A percentile compares a stretch with the other conserved stretches of the same genome.
phyloP scores from a whole-genome alignment of 2,888 invertebrate genomes.

The Matsumyia berberina region DNA sequence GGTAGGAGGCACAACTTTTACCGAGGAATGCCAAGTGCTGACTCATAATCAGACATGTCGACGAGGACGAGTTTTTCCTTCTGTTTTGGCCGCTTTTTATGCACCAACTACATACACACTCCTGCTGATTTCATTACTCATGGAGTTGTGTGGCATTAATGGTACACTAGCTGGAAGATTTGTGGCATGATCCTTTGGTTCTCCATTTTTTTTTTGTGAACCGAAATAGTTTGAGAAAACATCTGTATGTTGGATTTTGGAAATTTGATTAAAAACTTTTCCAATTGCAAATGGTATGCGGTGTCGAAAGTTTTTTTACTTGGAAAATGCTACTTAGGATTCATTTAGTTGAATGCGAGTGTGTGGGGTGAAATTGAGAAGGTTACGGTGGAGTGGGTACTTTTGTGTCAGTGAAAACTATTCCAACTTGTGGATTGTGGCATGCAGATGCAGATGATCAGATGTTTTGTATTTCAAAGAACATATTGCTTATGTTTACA shows the following conservation, averaged over 20 bases:
- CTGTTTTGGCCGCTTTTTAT: conserved; percentile 37
- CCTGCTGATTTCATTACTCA: conserved; percentile 66
- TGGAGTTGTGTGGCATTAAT: conserved; percentile 45
- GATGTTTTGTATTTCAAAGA: not conserved
- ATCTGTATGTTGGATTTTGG: conserved; percentile 47
- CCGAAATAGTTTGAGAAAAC: conserved; percentile 10
- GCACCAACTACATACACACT: conserved; percentile 52
- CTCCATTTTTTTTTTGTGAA: not conserved
- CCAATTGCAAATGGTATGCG: conserved; percentile 29
- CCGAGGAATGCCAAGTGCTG: conserved; percentile 53
- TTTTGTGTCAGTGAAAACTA: not conserved
- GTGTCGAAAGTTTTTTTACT: conserved; percentile 1
- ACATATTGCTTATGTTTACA: conserved; percentile 3
- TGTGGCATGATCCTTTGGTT: conserved; percentile 42
- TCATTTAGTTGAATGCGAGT: not conserved
- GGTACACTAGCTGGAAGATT: conserved; percentile 22
- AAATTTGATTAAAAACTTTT: conserved; percentile 71
- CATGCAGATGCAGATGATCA: not conserved
- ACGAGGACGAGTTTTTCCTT: not conserved
- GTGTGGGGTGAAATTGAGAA: conserved; percentile 7
- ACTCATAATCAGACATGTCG: conserved; percentile 58
- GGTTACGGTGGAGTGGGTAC: not conserved
- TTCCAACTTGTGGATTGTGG: not conserved
- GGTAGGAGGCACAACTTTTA: conserved; percentile 10
- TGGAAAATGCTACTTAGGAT: conserved; percentile 7